Percentiles rank a stretch among this genome's conserved stretches.
phyloP scores from a whole-genome alignment of 2,888 invertebrate species.

The Drosophila lutescens region DNA sequence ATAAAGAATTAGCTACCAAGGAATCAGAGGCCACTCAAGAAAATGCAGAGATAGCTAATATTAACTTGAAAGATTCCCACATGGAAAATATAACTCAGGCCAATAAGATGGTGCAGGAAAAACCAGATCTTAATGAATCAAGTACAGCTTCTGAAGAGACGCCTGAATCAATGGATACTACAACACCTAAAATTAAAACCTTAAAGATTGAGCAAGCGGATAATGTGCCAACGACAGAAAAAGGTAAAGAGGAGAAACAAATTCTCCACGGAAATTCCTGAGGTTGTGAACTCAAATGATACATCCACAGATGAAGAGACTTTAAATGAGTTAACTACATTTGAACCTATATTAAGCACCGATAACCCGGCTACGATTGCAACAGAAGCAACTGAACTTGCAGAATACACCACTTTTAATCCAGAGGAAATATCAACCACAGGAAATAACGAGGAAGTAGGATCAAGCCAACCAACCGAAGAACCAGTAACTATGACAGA shows the following conservation, averaged over 20 bases:
- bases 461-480: not conserved
- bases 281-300: not conserved
- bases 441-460: not conserved
- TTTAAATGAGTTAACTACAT: slow-evolving; percentile 3
- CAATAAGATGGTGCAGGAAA: not conserved
- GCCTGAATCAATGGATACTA: not conserved
- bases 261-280: not conserved
- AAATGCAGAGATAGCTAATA: not conserved
- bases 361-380: not conserved
- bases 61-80: not conserved
- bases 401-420: not conserved
- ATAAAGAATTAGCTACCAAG: not conserved
- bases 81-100: no score
- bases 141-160: not conserved
- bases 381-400: not conserved
- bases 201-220: not conserved
- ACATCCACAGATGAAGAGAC: no score
- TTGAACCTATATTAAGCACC: not conserved
- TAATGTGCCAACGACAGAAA: not conserved
- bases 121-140: not conserved
- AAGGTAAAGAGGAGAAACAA: not conserved
- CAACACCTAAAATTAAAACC: slow-evolving; percentile 1
- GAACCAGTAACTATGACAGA: not conserved
- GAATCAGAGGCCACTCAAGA: no score
- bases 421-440: not conserved